A percentile compares a stretch with the other conserved stretches of the same genome.
Evolutionary conservation across 2,888 invertebrate species (phyloP).

Genomic region (Patella pellucida): DNA sequence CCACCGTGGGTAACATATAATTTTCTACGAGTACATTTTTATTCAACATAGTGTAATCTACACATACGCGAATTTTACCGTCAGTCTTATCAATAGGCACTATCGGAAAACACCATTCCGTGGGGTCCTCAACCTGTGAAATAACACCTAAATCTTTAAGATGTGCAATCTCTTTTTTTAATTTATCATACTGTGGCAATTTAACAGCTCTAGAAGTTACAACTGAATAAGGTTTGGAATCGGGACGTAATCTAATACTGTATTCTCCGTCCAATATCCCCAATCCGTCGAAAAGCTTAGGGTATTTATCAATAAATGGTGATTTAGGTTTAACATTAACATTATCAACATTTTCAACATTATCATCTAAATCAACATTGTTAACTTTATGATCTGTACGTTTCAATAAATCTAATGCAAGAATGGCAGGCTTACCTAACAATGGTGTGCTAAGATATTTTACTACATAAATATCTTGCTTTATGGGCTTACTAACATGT

Average conservation of each 20-base stretch:
- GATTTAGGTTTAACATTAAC: background rate
- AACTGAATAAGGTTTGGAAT: background rate
- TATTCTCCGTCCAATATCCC: background rate
- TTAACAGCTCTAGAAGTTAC: background rate
- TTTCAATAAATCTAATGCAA: no score
- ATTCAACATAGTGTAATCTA: background rate
- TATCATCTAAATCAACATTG: no score
- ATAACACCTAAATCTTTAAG: background rate
- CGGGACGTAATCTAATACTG: background rate
- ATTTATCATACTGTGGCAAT: background rate
- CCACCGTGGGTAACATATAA: slow-evolving; percentile 23
- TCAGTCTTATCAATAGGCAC: background rate
- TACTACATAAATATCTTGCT: no score
- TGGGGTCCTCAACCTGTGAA: background rate
- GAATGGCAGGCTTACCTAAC: background rate
- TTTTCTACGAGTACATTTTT: slow-evolving; percentile 14
- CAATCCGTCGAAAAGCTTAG: background rate
- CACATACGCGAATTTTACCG: background rate
- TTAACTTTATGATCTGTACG: no score
- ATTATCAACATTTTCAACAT: no score
- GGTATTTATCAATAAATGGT: background rate
- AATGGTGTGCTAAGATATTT: background rate
- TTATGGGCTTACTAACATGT: no score
- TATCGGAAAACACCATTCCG: background rate
- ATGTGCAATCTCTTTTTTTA: background rate